Percentiles rank a stretch among this genome's conserved stretches.
Conservation (phyloP, 1,140 invertebrate species). For the Saccostrea cuccullata region DNA sequence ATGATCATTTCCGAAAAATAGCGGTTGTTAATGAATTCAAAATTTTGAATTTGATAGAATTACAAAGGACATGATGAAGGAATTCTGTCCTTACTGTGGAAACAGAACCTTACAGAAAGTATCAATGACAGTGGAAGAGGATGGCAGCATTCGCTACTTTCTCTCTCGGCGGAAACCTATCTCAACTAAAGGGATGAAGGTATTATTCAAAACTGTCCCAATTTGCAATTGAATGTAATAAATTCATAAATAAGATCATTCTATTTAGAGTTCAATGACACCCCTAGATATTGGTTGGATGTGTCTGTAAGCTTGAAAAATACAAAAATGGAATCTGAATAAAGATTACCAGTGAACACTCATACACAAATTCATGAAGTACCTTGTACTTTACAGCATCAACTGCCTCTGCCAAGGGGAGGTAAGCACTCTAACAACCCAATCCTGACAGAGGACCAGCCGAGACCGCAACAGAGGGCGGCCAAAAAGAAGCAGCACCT, state of each 20-base stretch:
- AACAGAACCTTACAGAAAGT: conserved; percentile 95
- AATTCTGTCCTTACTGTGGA: conserved; percentile 97
- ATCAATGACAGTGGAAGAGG: conserved; percentile 90
- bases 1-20: background rate
- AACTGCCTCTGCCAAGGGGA: conserved; percentile 90
- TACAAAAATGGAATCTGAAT: background rate
- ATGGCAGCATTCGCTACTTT: conserved; percentile 88
- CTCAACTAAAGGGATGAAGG: conserved; percentile 88
- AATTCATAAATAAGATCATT: too few species aligned
- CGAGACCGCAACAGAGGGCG: conserved; percentile 88
- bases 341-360: background rate
- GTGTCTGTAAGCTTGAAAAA: background rate
- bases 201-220: conserved; percentile 69
- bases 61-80: conserved; percentile 92
- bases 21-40: background rate
- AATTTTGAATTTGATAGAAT: conserved; percentile 80
- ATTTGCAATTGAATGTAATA: too few species aligned
- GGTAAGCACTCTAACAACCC: conserved; percentile 96
- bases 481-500: conserved; percentile 88
- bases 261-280: background rate
- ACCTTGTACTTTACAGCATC: conserved; percentile 80
- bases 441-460: conserved; percentile 92
- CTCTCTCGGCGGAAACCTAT: conserved; percentile 90
- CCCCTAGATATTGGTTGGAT: background rate
- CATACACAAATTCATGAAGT: background rate